A percentile compares a stretch with the other conserved stretches of the same genome.
Evolutionary conservation across 2,888 invertebrate genomes (phyloP).

Genomic region (Drosophila gaucha): DNA sequence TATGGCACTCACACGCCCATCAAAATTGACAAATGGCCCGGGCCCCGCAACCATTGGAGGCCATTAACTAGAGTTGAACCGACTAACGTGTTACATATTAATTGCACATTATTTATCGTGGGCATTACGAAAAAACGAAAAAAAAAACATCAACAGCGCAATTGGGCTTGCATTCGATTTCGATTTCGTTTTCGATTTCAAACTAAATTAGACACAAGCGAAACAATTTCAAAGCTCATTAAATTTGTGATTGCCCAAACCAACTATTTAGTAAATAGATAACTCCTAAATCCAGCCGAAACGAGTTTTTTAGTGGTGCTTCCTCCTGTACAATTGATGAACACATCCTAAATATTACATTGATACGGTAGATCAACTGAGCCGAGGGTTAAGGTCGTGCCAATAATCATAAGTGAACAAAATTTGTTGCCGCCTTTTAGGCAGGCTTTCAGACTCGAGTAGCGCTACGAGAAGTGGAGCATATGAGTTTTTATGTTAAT

Average conservation of each 20-base stretch:
- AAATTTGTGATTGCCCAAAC: conserved; percentile 30
- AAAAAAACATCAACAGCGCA: not conserved
- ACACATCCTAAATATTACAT: conserved; percentile 9
- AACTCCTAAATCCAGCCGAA: conserved; percentile 26
- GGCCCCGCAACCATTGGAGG: conserved; percentile 13
- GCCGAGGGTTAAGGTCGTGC: conserved; percentile 52
- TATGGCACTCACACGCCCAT: conserved; percentile 70
- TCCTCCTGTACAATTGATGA: conserved; percentile 26
- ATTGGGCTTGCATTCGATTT: conserved; percentile 41
- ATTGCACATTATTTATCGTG: conserved; percentile 76
- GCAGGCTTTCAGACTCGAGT: not conserved
- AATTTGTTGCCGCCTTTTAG: conserved; percentile 34
- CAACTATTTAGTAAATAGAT: conserved; percentile 20
- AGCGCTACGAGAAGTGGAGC: conserved; percentile 12
- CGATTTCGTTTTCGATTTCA: conserved; percentile 42
- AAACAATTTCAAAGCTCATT: conserved; percentile 78
- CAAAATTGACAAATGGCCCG: conserved; percentile 80
- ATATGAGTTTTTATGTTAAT: not conserved
- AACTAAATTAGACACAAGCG: conserved; percentile 62
- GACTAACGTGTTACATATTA: conserved; percentile 79
- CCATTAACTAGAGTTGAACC: conserved; percentile 51
- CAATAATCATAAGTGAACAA: conserved; percentile 53
- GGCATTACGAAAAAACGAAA: conserved; percentile 39
- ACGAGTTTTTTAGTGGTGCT: conserved; percentile 12
- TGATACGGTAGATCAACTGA: too few relatives aligned